These are phyloP conservation scores for Tipula unca DNA, from an alignment of 2,888 invertebrate species.

Conservation along the genomic window DNA sequence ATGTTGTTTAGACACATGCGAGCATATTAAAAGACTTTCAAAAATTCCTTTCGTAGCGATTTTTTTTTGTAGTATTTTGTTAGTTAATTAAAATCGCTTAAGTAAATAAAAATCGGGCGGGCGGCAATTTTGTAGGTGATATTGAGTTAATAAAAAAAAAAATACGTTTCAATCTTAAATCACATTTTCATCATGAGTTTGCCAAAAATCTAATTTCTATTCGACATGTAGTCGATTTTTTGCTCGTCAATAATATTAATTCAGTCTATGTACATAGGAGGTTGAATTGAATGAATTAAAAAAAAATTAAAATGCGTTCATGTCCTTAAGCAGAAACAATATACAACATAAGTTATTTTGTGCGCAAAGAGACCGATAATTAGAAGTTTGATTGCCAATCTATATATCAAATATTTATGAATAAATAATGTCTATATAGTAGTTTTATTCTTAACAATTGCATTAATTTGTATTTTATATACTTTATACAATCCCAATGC, in stretches of 20 bases:
- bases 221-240: background rate
- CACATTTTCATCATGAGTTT: background rate
- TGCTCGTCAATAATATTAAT: background rate
- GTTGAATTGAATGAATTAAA: background rate
- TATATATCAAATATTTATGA: too few species aligned
- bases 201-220: background rate
- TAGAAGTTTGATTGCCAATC: background rate
- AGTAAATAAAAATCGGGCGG: background rate
- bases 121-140: conserved; percentile 2
- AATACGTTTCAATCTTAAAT: background rate
- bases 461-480: too few species aligned
- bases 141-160: background rate
- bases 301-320: background rate
- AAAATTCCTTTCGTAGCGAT: background rate
- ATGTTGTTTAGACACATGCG: background rate
- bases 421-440: background rate
- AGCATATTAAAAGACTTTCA: background rate
- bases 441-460: background rate
- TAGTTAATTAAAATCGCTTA: background rate
- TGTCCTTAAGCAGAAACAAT: conserved; percentile 9
- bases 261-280: background rate
- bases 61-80: background rate
- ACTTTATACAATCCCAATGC: too few species aligned
- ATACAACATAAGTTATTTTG: background rate
- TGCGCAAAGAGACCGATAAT: background rate